phyloP scores from a whole-genome alignment of 2,113 vertebrate genomes.

The Oceanites oceanicus region DNA sequence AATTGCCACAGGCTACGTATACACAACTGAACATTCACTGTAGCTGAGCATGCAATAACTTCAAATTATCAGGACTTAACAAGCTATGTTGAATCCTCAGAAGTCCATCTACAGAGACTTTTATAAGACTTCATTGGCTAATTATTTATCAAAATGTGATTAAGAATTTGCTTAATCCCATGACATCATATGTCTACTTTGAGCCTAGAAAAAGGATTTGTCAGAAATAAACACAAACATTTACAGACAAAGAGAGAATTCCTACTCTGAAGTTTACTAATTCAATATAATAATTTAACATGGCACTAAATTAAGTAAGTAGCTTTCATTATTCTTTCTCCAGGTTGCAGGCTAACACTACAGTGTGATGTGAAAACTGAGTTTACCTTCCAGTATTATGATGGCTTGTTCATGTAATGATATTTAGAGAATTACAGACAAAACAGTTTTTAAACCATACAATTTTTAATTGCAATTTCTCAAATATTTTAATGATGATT shows the following conservation, averaged over 20 bases:
- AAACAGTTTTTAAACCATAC: background rate
- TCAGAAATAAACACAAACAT: background rate
- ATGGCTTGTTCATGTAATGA: background rate
- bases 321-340: background rate
- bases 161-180: background rate
- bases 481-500: background rate
- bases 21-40: background rate
- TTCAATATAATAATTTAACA: background rate
- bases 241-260: background rate
- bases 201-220: background rate
- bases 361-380: background rate
- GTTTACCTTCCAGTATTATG: background rate
- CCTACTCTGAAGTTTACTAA: background rate
- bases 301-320: background rate
- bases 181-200: background rate
- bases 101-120: background rate
- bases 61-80: background rate
- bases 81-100: background rate
- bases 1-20: background rate
- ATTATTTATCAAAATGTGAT: background rate
- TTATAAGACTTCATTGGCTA: background rate
- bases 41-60: background rate
- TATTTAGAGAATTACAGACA: background rate
- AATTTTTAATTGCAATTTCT: background rate
- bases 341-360: background rate